Base-by-base conservation (phyloP, 2,888 invertebrate species). In the Coelogynopora nodosa region DNA sequence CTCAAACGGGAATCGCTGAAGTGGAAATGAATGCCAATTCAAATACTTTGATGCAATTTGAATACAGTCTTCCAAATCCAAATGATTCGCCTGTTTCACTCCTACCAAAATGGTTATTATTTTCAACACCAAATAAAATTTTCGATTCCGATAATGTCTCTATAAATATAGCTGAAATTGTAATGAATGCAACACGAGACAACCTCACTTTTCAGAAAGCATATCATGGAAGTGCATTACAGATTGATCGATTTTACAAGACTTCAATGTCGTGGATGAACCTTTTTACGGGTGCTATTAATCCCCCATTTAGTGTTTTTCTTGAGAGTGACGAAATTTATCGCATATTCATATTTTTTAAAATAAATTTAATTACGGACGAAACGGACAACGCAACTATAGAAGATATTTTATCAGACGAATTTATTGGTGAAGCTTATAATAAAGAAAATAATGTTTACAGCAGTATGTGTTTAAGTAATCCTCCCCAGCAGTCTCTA, bases 231-330 rank as follows among this genome's bases (percentile, higher is more conserved):
- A 5, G 10, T 26, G 5, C 74, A 2, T 23, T 74, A 5, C 74
- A 74, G 74, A 74, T 74, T 74, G 74, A 74, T 26, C 74, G 74
- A 5, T 74, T 23, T 74, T 74, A 74, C 74, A 74, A 74, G 74
- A 74, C 74, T 26, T 74, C 74, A 23, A 74, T 74, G 74, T 74
- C 74, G 18, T 74, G 74, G 74, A 74, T 74, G 74, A 74, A 74
- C 23, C 74, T 74, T 23, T 74, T 74, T 26, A 74, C 74, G 74
- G 74, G 74, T 74, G 2, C 74, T 13, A 26, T 74, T 13, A 13
- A 23, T 13, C 74, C 74, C 27, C 74, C 74, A 10, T 74, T 74
- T 26, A 74, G 74, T 74, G 74, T 23, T 26, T 23, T 13, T 23
- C 74, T 74, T 10, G 74, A 74, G 23, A 23, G 10, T 23, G 18